Percentiles rank a stretch among this genome's conserved stretches.
Evolutionary conservation across 2,113 vertebrate genomes (phyloP).

Genomic region (Garra rufa): DNA sequence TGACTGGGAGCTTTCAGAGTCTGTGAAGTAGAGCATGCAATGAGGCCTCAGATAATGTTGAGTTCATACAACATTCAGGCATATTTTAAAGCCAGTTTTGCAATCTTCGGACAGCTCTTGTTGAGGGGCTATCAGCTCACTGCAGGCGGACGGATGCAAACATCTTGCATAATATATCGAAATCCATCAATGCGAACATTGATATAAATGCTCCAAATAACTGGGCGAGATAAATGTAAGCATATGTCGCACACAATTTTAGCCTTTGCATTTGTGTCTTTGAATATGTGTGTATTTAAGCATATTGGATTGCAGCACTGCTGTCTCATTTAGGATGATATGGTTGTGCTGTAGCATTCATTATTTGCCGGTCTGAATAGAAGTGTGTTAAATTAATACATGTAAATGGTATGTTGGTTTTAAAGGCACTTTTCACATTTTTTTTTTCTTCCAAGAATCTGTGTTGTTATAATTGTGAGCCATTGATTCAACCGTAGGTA

Average conservation of each 20-base stretch:
- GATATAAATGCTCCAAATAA: slow-evolving; percentile 2
- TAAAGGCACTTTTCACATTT: background rate
- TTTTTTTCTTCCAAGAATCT: background rate
- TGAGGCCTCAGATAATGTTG: slow-evolving; percentile 40
- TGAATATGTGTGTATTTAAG: background rate
- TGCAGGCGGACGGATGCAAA: slow-evolving; percentile 21
- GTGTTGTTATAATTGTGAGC: background rate
- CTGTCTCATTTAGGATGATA: background rate
- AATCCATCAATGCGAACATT: background rate
- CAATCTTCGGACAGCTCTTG: slow-evolving; percentile 12
- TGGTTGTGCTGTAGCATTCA: background rate
- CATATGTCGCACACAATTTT: background rate
- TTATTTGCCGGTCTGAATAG: background rate
- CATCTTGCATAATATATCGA: slow-evolving; percentile 4
- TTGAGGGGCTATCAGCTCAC: slow-evolving; percentile 42
- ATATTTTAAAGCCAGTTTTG: slow-evolving; percentile 27
- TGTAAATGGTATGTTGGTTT: background rate
- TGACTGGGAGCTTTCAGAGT: slow-evolving; percentile 44
- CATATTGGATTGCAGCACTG: background rate
- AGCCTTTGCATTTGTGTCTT: background rate
- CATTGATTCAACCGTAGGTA: background rate
- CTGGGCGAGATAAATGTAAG: background rate
- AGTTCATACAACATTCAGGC: slow-evolving; percentile 1
- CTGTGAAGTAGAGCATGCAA: slow-evolving; percentile 49
- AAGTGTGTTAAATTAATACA: background rate